Evolutionary conservation across 1,140 invertebrate genomes (phyloP), one percentile per base, ranked within the genome.

Genomic region (Leguminivora glycinivorella): DNA sequence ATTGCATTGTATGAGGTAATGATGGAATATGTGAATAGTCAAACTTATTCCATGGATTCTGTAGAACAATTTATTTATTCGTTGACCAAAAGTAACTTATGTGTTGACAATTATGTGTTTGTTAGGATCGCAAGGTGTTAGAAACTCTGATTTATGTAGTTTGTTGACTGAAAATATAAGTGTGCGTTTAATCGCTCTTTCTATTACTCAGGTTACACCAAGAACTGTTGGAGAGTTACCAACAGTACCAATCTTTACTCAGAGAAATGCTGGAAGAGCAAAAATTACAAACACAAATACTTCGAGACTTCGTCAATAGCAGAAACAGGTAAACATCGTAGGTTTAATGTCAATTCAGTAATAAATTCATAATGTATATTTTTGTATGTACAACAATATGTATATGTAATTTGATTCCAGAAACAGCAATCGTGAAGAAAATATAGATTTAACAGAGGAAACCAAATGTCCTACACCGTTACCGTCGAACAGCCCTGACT

Each of bases 251-350:
- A 72, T 87, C 87, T 4, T 82, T 96, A n/a, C 84, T 98, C 24
- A 94, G 94, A 74, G 92, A 94, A 71, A 93, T 93, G 74, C 79
- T 98, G 1, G 94, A 96, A 56, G 95, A 97, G 70, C 95, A 96
- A 79, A 94, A 93, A 69, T 70, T 74, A 14, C 87, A 89, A 63
- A 88, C 83, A 1, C 81, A 85, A 80, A 79, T 90, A 5, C 76
- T 90, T 10, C 75, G 77, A 60, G 88, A 90, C 71, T 77, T 90
- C 5, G 78, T 87, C 19, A 87, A 86, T 31, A 90, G 76, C 69
- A 85, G 74, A 71, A 74, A 76, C 6, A 77, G 78, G 87, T 89
- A 75, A 78, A 76, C 77, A 40, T 24, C 25, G 29, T 52, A 67
- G 56, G 56, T 67, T n/a, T 63, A 6, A 29, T 29, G 22, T 14